Conservation (phyloP, 2,113 vertebrate species). For the Peromyscus californicus region DNA sequence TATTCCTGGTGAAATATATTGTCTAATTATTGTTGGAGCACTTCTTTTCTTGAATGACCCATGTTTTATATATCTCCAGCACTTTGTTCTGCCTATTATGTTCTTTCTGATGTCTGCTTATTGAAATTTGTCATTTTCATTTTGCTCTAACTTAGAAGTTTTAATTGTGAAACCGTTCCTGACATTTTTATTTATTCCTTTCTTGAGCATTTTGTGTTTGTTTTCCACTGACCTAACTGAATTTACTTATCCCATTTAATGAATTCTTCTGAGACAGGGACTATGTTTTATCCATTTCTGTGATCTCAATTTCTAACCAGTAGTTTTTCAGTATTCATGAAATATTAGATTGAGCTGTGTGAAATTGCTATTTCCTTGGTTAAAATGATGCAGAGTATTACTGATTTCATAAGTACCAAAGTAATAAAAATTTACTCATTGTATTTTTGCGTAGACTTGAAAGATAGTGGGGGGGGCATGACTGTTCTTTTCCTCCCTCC, state of each 20-base stretch:
- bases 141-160: not conserved
- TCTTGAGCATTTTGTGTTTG: not conserved
- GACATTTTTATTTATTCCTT: not conserved
- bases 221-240: not conserved
- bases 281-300: slow-evolving; percentile 25
- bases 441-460: not conserved
- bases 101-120: not conserved
- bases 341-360: slow-evolving; percentile 12
- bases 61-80: not conserved
- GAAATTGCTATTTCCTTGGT: slow-evolving; percentile 40
- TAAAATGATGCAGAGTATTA: slow-evolving; percentile 25
- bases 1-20: not conserved
- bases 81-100: not conserved
- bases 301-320: not conserved
- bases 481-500: not conserved
- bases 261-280: not conserved
- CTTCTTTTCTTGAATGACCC: not conserved
- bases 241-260: not conserved
- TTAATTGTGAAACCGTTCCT: slow-evolving; percentile 25
- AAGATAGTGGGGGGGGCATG: not conserved
- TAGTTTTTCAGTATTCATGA: slow-evolving; percentile 17
- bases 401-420: not conserved
- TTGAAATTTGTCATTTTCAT: not conserved
- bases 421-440: slow-evolving; percentile 5
- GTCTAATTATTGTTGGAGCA: not conserved